These are phyloP conservation scores for Serilophus lunatus DNA, from an alignment of 2,113 vertebrate genomes.

Conservation along the genomic window DNA sequence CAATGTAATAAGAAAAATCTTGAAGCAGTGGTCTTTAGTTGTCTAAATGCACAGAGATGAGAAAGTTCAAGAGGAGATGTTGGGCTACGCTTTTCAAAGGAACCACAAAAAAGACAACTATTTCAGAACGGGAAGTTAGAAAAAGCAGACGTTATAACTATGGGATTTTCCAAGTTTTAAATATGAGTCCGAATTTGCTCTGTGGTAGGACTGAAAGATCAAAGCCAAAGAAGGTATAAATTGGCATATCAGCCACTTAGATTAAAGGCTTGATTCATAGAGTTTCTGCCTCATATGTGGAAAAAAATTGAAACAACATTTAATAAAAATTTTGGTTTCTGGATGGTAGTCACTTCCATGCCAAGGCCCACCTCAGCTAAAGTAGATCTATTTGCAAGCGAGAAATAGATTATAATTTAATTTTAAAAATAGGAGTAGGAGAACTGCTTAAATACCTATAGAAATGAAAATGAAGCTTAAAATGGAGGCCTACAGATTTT, in stretches of 20 bases:
- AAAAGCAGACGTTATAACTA: neutral
- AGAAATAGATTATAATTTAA: neutral
- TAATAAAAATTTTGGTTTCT: neutral
- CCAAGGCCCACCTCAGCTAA: neutral
- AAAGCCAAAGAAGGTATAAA: slow-evolving; percentile 10
- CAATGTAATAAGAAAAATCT: neutral
- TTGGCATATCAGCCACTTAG: neutral
- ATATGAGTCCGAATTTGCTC: neutral
- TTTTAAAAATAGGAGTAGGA: neutral
- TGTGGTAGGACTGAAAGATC: neutral
- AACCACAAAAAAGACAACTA: slow-evolving; percentile 42
- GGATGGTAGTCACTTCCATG: neutral
- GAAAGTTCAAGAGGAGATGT: neutral
- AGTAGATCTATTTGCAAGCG: neutral
- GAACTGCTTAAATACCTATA: neutral
- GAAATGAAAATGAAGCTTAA: neutral
- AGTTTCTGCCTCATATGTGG: neutral
- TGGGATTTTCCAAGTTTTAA: slow-evolving; percentile 48
- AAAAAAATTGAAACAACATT: neutral
- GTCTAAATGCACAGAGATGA: neutral
- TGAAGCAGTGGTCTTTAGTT: neutral
- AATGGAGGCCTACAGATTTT: neutral
- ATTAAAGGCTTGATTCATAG: neutral
- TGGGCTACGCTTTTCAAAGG: neutral
- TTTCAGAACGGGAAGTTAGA: slow-evolving; percentile 39